phyloP scores from a whole-genome alignment of 2,888 invertebrate species.

The Mycalesis mineus region DNA sequence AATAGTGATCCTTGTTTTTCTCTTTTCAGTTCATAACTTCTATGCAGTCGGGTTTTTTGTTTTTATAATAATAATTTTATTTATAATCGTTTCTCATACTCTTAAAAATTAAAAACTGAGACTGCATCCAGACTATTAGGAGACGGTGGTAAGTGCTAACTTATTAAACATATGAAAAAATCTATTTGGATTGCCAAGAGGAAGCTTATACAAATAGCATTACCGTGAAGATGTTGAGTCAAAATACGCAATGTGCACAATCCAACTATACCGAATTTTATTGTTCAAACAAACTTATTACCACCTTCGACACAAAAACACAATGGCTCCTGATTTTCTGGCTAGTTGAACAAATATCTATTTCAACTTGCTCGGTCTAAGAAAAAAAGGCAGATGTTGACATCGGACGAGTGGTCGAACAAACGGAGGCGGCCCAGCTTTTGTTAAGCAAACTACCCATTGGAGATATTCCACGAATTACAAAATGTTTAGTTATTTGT shows the following conservation, averaged over 20 bases:
- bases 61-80: too few species aligned
- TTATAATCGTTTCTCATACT: too few species aligned
- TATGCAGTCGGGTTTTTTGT: too few species aligned
- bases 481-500: conserved; percentile 76
- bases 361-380: conserved; percentile 55
- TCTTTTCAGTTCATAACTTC: too few species aligned
- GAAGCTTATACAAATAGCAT: conserved; percentile 8
- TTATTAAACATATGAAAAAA: too few species aligned
- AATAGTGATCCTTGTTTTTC: too few species aligned
- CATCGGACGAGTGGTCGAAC: conserved; percentile 61
- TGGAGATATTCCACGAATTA: conserved; percentile 72
- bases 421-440: conserved; percentile 59
- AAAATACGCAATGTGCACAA: conserved; percentile 38
- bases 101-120: too few species aligned
- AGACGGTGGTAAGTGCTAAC: too few species aligned
- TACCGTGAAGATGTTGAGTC: conserved; percentile 40
- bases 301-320: conserved; percentile 50
- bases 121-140: too few species aligned
- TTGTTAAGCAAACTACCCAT: conserved; percentile 71
- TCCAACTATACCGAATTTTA: conserved; percentile 36
- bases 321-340: conserved; percentile 73
- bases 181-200: background rate
- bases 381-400: conserved; percentile 73
- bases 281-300: conserved; percentile 54
- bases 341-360: conserved; percentile 75